Base-by-base conservation (phyloP, 2,888 invertebrate species). In the Mythimna loreyi region DNA sequence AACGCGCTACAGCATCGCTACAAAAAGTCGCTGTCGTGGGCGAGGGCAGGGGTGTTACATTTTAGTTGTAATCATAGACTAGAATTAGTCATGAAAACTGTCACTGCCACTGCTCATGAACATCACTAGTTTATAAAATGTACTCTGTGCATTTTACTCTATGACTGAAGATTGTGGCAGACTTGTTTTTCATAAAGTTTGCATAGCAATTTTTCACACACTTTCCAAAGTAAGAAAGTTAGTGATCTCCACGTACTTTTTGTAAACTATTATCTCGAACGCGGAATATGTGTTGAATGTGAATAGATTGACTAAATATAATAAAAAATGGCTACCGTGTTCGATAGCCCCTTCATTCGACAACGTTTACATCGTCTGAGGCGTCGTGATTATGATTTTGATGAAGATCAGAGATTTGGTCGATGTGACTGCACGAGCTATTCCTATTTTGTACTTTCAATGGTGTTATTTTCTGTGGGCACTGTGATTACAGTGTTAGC, bases 401-500 rank as follows among this genome's bases (percentile, higher is more conserved):
- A 96, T 79, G 97, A 96, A 86, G 96, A 96, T 81, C 96, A 96
- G 83, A 94, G 96, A 88, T 97, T 97, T 85, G 97, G 96, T 67
- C 95, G 96, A 88, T 97, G 97, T 89, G 97, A 97, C 89, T 97
- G 97, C 87, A 97, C 97, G 13, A 97, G 97, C 80, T 97, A 97
- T 89, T 97, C 97, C 11, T 97, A 97, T 91, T 96, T 97, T 82
- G 96, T 96, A 69, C 93, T 97, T 69, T 97, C 97, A 58, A 94
- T 97, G 92, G 96, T 97, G 58, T 91, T 97, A 72, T 96, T 97
- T 91, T 96, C 96, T 49, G 96, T 97, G 63, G 97, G 97, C 55
- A 97, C 97, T 63, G 96, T 97, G 71, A 97, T 97, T 80, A 97
- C 97, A 75, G 96, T 97, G 66, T 90, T 97, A 69, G 97, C 97